These are phyloP conservation scores for Toxotes jaculatrix DNA, from an alignment of 2,113 vertebrate species.

Conservation along the genomic window DNA sequence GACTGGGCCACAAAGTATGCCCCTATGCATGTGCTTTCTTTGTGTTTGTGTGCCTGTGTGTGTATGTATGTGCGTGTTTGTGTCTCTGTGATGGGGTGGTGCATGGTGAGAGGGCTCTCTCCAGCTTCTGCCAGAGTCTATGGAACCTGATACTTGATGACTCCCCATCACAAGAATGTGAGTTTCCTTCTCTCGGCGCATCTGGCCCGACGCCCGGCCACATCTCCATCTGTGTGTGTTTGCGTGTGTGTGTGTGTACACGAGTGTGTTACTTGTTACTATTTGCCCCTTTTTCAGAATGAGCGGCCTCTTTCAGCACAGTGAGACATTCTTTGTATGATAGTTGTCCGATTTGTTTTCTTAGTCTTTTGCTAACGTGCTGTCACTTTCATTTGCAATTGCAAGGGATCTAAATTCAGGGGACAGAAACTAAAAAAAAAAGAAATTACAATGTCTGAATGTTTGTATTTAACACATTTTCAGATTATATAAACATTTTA, in stretches of 20 bases:
- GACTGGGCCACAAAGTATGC: slow-evolving; percentile 30
- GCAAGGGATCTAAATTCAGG: not conserved
- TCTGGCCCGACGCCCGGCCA: slow-evolving; percentile 87
- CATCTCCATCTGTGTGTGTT: slow-evolving; percentile 90
- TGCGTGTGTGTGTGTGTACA: slow-evolving; percentile 51
- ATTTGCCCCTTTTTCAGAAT: slow-evolving; percentile 86
- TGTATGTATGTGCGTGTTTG: slow-evolving; percentile 16
- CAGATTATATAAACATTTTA: not conserved
- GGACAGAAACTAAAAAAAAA: not conserved
- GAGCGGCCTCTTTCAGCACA: slow-evolving; percentile 75
- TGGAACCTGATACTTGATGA: slow-evolving; percentile 99
- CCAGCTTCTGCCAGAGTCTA: slow-evolving; percentile 90
- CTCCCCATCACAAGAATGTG: slow-evolving; percentile 97
- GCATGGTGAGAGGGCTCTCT: slow-evolving; percentile 73
- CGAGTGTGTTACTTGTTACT: slow-evolving; percentile 81
- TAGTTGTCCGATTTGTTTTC: slow-evolving; percentile 56
- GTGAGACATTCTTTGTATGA: slow-evolving; percentile 67
- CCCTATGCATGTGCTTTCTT: slow-evolving; percentile 30
- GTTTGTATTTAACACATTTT: slow-evolving; percentile 2
- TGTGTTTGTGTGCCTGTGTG: slow-evolving; percentile 28
- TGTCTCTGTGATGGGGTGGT: slow-evolving; percentile 23
- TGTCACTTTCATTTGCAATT: slow-evolving; percentile 58
- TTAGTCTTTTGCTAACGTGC: slow-evolving; percentile 29
- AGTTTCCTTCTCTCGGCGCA: slow-evolving; percentile 90
- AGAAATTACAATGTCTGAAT: not conserved